Evolutionary conservation across 1,140 invertebrate species (phyloP), one percentile per base, ranked within the genome.

Genomic region (Diachasma alloeum): DNA sequence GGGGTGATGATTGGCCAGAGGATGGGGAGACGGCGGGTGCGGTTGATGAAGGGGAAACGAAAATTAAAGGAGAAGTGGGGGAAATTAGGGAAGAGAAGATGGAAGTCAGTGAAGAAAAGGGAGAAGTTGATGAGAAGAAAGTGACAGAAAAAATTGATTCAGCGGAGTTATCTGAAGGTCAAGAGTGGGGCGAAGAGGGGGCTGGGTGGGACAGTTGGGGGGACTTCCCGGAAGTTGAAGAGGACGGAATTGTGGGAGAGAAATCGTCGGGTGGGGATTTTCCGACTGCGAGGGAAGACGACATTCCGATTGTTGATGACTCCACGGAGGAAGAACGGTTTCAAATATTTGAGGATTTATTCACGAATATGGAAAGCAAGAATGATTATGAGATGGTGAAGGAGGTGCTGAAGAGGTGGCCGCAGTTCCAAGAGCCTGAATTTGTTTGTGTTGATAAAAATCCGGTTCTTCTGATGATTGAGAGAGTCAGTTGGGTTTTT

Each of bases 241-340:
- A 22, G 56, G 13, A 6, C 13, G 22, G 19, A 37, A 63, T 15
- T 26, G 0, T 5, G 8, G n/a, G 24, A 9, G 10, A 11, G 13
- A 10, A 53, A 19, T 53, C 17, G 1, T n/a, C 44, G n/a, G 17
- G 17, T 53, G 15, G 48, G 1, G 31, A 39, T 19, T 31, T 31
- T 31, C 31, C 31, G n/a, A 39, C 9, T 37, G n/a, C 15, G 4
- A 56, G 24, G 4, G 72, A 74, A 46, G 24, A 48, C 1, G 24
- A 68, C 6, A 69, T 11, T 31, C 19, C 74, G 19, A 56, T 44
- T 31, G 26, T 37, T 72, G 56, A 76, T 70, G 78, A 82, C n/a
- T 78, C 80, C 46, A 84, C 83, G 0, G 85, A 87, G 53, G 78
- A 86, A 39, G 82, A 88, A 76, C 81, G 84, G 4, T 87, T 83